Conservation (phyloP, 2,888 invertebrate genomes). For the Synergus japonicus region DNA sequence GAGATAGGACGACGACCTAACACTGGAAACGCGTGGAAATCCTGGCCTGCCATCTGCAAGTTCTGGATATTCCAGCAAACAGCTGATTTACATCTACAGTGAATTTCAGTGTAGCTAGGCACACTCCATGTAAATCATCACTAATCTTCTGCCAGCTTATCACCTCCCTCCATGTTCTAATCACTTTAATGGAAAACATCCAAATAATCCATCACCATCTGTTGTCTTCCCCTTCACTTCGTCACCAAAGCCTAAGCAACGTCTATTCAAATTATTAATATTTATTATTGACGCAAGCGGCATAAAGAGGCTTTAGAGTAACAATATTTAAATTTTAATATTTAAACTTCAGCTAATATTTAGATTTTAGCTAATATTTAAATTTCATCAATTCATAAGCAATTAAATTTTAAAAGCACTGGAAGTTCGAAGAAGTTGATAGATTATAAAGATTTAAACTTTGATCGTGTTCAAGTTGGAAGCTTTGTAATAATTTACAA, state of each 20-base stretch:
- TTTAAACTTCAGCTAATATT: too few species aligned
- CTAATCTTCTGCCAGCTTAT: conserved; percentile 36
- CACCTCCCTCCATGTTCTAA: not conserved
- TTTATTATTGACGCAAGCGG: not conserved
- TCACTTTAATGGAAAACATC: conserved; percentile 30
- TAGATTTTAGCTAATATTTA: too few species aligned
- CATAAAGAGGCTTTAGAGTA: too few species aligned
- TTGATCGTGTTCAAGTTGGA: too few species aligned
- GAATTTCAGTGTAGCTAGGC: conserved; percentile 26
- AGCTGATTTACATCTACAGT: conserved; percentile 40
- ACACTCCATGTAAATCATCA: conserved; percentile 39
- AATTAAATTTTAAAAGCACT: too few species aligned
- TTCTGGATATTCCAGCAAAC: conserved; percentile 30
- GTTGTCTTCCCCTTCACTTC: not conserved
- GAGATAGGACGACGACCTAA: conserved; percentile 61
- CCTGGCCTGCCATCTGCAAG: conserved; percentile 44
- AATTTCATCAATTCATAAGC: too few species aligned
- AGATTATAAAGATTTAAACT: too few species aligned
- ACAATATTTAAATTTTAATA: too few species aligned
- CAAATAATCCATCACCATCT: conserved; percentile 18
- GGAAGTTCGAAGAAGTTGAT: too few species aligned
- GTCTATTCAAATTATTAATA: not conserved
- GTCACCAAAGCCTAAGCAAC: not conserved
- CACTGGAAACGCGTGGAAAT: conserved; percentile 61
- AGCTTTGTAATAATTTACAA: too few species aligned